A percentile compares a stretch with the other conserved stretches of the same genome.
Conservation (phyloP, 2,888 invertebrate genomes). For the Tipula lateralis region DNA sequence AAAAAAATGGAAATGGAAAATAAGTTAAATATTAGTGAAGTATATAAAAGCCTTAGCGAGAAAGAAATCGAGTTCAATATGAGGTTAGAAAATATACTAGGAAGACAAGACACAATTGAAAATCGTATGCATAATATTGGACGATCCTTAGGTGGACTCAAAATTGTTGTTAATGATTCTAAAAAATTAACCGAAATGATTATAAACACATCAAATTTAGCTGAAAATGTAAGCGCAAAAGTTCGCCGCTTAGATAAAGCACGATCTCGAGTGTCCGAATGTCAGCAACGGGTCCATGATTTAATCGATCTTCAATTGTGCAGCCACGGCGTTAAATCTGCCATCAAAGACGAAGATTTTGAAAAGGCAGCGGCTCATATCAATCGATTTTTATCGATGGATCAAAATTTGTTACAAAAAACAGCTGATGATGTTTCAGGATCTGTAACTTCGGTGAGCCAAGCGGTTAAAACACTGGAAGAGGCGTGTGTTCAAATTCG, state of each 20-base stretch:
- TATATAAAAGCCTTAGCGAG: neutral
- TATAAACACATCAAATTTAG: constrained; percentile 77
- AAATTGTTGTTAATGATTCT: constrained; percentile 70
- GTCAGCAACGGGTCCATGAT: constrained; percentile 91
- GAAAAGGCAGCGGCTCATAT: constrained; percentile 94
- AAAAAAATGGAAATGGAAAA: neutral
- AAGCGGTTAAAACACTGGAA: constrained; percentile 55
- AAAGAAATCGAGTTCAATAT: neutral
- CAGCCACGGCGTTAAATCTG: constrained; percentile 94
- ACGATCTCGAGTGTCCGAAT: constrained; percentile 82
- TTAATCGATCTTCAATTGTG: constrained; percentile 91
- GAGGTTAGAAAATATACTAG: constrained; percentile 57
- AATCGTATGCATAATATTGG: constrained; percentile 75
- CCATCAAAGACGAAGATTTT: constrained; percentile 90
- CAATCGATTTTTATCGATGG: constrained; percentile 88
- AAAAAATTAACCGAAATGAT: constrained; percentile 80
- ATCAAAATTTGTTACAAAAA: constrained; percentile 72
- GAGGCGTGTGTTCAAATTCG: constrained; percentile 67
- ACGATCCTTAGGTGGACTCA: constrained; percentile 74
- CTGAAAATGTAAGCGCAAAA: constrained; percentile 92
- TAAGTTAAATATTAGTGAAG: neutral
- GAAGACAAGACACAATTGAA: constrained; percentile 70
- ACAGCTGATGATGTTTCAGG: constrained; percentile 72
- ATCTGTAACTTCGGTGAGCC: constrained; percentile 48
- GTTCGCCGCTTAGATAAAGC: constrained; percentile 90